Evolutionary conservation across 2,113 vertebrate genomes (phyloP), one percentile per base, ranked within the genome.

Genomic region (Chamaea fasciata): DNA sequence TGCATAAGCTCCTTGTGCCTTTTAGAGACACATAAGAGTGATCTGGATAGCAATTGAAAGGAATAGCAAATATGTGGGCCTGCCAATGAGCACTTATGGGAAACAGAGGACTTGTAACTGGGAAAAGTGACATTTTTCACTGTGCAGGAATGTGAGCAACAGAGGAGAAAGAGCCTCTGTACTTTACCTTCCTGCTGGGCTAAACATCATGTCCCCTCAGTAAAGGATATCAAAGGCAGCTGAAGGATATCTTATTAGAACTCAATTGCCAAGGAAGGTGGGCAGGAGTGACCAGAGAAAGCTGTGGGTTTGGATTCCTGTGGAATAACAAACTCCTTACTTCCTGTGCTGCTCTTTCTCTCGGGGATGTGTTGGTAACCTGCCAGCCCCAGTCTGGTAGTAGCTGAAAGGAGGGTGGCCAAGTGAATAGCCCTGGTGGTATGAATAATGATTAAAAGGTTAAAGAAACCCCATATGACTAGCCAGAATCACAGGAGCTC

Each of bases 361-460:
- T 85, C 56, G 64, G 79, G 87, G 78, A 57, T 95, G 33, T 95
- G 95, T 94, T 95, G 94, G 82, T 84, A 94, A 93, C 57, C 44
- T 50, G 55, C 93, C 74, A 63, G 74, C 33, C 89, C 83, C 86
- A 89, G 57, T 73, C 83, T 95, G 75, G 83, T 90, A 93, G 90
- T 27, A 84, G 63, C 60, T 88, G 67, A 47, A 79, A 74, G 52
- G 64, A 88, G 20, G 28, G 75, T 50, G 49, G 83, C 89, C 92
- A 93, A 84, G 21, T 27, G 31, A 67, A 82, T 87, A 94, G 86
- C 65, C 81, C 63, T 81, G 78, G 53, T 74, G 67, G 56, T 92
- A 57, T 19, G n/a, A 94, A 95, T 89, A 82, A 70, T 55, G 46
- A 49, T 28, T 89, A 70, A 88, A 92, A 93, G 59, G 27, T 44